phyloP scores from a whole-genome alignment of 1,140 invertebrate species.

The Wasmannia auropunctata region DNA sequence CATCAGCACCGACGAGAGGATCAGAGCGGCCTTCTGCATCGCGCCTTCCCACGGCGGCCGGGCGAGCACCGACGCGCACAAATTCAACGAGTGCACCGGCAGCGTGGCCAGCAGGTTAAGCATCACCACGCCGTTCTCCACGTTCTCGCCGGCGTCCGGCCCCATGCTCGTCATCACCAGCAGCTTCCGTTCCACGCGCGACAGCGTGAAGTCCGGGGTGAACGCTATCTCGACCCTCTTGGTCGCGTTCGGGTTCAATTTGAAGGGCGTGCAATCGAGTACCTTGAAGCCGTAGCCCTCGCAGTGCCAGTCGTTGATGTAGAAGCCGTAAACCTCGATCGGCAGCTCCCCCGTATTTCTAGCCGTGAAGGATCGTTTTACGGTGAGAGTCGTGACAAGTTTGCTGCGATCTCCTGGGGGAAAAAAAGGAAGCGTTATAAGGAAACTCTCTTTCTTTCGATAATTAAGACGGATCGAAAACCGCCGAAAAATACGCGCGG shows the following conservation, averaged over 20 bases:
- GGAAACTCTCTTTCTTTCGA: not conserved
- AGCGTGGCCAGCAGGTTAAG: conserved; percentile 92
- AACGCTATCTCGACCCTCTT: conserved; percentile 96
- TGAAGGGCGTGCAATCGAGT: conserved; percentile 93
- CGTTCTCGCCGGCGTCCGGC: conserved; percentile 59
- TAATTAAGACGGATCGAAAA: not conserved
- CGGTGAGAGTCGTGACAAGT: conserved; percentile 88
- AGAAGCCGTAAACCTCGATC: conserved; percentile 91
- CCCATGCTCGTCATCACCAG: conserved; percentile 87
- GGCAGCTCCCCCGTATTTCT: conserved; percentile 95
- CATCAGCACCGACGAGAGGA: conserved; percentile 88
- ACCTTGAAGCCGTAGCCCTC: conserved; percentile 95
- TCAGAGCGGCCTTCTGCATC: conserved; percentile 89
- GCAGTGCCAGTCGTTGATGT: conserved; percentile 91
- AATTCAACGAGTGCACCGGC: conserved; percentile 90
- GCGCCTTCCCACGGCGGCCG: conserved; percentile 93
- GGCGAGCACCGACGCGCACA: conserved; percentile 90
- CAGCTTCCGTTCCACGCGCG: conserved; percentile 89
- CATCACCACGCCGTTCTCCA: conserved; percentile 73
- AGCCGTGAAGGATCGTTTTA: conserved; percentile 94
- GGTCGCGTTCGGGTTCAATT: conserved; percentile 93
- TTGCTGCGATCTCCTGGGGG: conserved; percentile 85
- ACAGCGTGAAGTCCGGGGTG: conserved; percentile 96
- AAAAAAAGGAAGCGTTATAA: conserved; percentile 51
- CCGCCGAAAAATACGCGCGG: not conserved